Evolutionary conservation across 2,113 vertebrate genomes (phyloP).

Genomic region (Urocynchramus pylzowi): DNA sequence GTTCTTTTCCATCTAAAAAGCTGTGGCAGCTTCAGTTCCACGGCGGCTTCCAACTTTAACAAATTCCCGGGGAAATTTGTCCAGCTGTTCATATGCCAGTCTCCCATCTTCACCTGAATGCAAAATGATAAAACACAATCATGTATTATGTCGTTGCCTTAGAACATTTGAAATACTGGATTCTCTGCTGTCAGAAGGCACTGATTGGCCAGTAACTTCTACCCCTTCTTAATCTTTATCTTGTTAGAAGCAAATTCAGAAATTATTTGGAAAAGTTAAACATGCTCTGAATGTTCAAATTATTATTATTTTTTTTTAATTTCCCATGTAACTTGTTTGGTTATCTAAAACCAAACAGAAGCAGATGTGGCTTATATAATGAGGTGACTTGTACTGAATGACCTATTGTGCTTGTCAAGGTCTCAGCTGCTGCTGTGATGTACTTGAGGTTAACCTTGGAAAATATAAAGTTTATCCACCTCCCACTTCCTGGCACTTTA

Average conservation of each 20-base stretch:
- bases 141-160: not conserved
- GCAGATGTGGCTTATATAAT: not conserved
- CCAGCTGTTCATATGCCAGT: conserved; percentile 89
- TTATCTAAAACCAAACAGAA: not conserved
- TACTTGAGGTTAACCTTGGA: not conserved
- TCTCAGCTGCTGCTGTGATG: not conserved
- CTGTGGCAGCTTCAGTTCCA: conserved; percentile 85
- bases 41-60: conserved; percentile 75
- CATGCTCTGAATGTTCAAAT: not conserved
- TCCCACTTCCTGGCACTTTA: not conserved
- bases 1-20: conserved; percentile 69
- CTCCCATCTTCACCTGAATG: conserved; percentile 88
- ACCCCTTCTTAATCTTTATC: not conserved
- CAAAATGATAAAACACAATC: not conserved
- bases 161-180: not conserved
- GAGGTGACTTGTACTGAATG: not conserved
- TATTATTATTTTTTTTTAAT: not conserved
- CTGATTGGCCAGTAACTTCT: not conserved
- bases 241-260: not conserved
- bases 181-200: not conserved
- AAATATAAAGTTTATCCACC: not conserved
- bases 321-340: not conserved
- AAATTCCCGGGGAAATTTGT: conserved; percentile 85
- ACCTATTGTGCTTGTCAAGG: not conserved
- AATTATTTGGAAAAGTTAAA: not conserved